Base-by-base conservation (phyloP, 2,113 vertebrate species). In the Nothoprocta pentlandii region DNA sequence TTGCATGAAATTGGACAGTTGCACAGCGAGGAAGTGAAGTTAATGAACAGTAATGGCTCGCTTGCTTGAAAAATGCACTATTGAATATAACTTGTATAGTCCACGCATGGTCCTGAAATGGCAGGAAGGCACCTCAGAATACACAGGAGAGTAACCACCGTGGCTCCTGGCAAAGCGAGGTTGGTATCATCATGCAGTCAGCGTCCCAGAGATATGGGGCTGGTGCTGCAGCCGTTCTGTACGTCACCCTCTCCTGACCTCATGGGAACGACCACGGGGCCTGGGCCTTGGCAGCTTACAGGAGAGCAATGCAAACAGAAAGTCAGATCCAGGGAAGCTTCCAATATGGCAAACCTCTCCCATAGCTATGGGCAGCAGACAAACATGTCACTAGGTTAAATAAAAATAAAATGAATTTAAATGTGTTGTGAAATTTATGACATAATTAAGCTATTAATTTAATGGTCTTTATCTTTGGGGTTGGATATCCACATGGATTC, bases 391-490 rank as follows among this genome's bases (percentile, higher is more conserved):
- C 63, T 91, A 63, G 30, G 34, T 69, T 93, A 89, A 93, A 94
- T 62, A 91, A 94, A 89, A 92, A 91, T 41, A 59, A 91, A 91
- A 89, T 12, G 12, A 6, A 32, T 80, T 85, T 54, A 66, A 76
- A 91, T 91, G 56, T 44, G 26, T 68, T 92, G 88, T n/a, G 4
- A 82, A 87, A 82, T 91, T 76, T 76, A 89, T 82, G 10, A 1
- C 63, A 12, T 74, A 92, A 95, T 96, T 93, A 95, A 89, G 67
- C 71, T 87, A 93, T 95, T 95, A 91, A 96, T 97, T 76, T 89
- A 92, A 92, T 82, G 49, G 54, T 54, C 91, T 91, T 80, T 49
- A 49, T 82, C 85, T 66, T 86, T 77, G 76, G 75, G 46, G 46
- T 54, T 91, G 54, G 68, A 85, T 94, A 87, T 59, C 39, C 78